These are phyloP conservation scores for Unio pictorum DNA, from an alignment of 2,888 invertebrate species.

Conservation along the genomic window DNA sequence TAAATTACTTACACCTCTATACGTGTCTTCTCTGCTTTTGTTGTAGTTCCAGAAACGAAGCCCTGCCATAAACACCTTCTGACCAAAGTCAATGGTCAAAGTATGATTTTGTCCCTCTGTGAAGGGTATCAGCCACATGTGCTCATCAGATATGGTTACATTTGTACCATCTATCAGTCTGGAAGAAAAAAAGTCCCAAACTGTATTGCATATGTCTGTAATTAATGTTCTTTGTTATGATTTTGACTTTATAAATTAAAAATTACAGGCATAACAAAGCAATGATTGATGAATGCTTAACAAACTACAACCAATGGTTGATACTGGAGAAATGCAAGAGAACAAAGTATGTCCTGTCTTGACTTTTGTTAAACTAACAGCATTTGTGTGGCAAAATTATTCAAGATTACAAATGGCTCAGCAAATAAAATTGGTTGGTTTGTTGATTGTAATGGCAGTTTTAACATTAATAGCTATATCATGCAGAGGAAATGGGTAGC, in stretches of 20 bases:
- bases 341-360: too few relatives aligned
- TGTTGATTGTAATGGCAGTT: too few relatives aligned
- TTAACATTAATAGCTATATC: too few relatives aligned
- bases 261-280: background rate
- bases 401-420: too few relatives aligned
- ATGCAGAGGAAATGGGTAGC: too few relatives aligned
- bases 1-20: conserved; percentile 70
- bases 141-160: conserved; percentile 78
- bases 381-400: too few relatives aligned
- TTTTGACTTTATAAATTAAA: background rate
- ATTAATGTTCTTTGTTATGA: background rate
- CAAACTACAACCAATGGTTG: too few relatives aligned
- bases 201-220: background rate
- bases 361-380: too few relatives aligned
- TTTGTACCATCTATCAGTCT: conserved; percentile 81
- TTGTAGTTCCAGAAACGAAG: conserved; percentile 89
- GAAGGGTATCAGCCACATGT: conserved; percentile 74
- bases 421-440: too few relatives aligned
- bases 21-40: conserved; percentile 78
- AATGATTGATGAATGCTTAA: background rate
- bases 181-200: conserved; percentile 17
- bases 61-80: conserved; percentile 70
- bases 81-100: conserved; percentile 60
- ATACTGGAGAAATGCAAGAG: too few relatives aligned
- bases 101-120: conserved; percentile 62